Conservation (phyloP, 2,888 invertebrate genomes). For the Protonemura montana region DNA sequence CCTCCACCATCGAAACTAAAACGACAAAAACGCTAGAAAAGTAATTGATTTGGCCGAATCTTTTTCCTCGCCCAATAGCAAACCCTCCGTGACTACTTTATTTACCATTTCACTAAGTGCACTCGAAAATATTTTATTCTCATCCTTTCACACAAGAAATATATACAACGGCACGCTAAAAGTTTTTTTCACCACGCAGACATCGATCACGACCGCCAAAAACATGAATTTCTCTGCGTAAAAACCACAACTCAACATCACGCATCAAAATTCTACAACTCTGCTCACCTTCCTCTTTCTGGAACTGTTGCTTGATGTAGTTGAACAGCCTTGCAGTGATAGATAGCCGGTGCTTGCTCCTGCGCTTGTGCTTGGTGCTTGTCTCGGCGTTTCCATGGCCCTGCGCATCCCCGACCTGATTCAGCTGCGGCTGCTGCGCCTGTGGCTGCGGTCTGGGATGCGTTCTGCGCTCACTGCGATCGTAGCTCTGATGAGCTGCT, state of each 20-base stretch:
- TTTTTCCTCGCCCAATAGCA: neutral
- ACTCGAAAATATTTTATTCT: neutral
- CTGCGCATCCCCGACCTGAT: slow-evolving; percentile 35
- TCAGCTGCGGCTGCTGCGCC: slow-evolving; percentile 37
- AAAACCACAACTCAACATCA: neutral
- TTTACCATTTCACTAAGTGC: neutral
- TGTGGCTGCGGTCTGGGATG: slow-evolving; percentile 35
- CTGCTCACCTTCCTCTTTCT: slow-evolving; percentile 53
- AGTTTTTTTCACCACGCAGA: neutral
- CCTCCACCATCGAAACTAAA: neutral
- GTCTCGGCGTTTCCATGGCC: slow-evolving; percentile 7
- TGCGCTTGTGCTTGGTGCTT: slow-evolving; percentile 44
- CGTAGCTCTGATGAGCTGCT: slow-evolving; percentile 50
- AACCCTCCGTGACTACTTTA: neutral
- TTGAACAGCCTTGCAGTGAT: slow-evolving; percentile 53
- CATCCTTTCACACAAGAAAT: neutral
- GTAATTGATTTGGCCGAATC: neutral
- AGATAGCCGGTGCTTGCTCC: slow-evolving; percentile 51
- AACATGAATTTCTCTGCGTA: too few species aligned
- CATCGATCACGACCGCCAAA: neutral
- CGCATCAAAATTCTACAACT: neutral
- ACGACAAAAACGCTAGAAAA: neutral
- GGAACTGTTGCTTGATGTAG: slow-evolving; percentile 54
- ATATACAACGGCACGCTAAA: neutral
- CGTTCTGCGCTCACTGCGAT: slow-evolving; percentile 48